Base-by-base conservation (phyloP, 2,888 invertebrate species). In the Prenolepis imparis region DNA sequence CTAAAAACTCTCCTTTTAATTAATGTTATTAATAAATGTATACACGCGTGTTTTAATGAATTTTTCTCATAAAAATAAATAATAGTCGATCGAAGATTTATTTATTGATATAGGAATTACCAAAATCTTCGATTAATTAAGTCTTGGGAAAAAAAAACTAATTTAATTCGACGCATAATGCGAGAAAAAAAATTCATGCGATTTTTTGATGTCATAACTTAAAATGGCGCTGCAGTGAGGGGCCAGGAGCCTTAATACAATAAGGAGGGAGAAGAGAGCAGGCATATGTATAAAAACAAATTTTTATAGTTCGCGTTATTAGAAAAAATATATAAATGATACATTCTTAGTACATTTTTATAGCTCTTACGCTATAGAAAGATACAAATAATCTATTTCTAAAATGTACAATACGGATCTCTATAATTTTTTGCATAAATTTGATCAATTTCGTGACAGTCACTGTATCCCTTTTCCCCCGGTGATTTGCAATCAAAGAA, bases 401-500 rank as follows among this genome's bases (percentile, higher is more conserved):
- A 77, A 75, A 67, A 55, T 67, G 39, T 66, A 67, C 52, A 32
- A 55, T 52, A 66, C 18, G 48, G 6, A 77, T 61, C 66, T 77
- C n/a, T 67, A 77, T 67, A 66, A 66, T 67, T 77, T 66, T 64
- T 75, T 77, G n/a, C 52, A 77, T 55, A 28, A 77, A 77, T 55
- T 77, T 77, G 75, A 77, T 77, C 75, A 77, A 77, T 77, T 75
- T 77, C 75, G 75, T 77, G 75, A 77, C 75, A 67, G 67, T 66
- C 75, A 77, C 75, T 77, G 75, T 77, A 77, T 77, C 75, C 75
- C 75, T 77, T 77, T 77, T 77, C 75, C 75, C 75, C 75, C 75
- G 75, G 75, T 77, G 64, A 18, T 77, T 66, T 87, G 87, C 67
- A 82, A 86, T 84, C 66, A 75, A 59, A 82, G 82, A 85, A 78